These are phyloP conservation scores for Stomatorhinus ivindoensis DNA, from an alignment of 2,113 vertebrate genomes.

Conservation along the genomic window DNA sequence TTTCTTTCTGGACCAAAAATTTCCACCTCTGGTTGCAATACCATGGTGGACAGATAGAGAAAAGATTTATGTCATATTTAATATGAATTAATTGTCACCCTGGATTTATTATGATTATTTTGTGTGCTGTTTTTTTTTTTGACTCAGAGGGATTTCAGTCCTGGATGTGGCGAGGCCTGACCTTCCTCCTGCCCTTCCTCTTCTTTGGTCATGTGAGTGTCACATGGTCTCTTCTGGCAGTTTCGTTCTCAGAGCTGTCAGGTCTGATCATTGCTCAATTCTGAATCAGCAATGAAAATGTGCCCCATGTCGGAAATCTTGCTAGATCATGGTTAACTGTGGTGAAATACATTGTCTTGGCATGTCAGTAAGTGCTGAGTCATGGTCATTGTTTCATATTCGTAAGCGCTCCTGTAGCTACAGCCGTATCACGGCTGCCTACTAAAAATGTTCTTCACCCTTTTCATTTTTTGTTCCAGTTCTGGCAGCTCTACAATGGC, in stretches of 20 bases:
- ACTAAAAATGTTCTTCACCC: neutral
- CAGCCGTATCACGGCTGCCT: neutral
- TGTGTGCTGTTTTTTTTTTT: neutral
- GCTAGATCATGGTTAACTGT: neutral
- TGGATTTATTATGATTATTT: neutral
- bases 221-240: neutral
- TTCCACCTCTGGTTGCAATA: neutral
- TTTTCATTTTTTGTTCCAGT: constrained; percentile 53
- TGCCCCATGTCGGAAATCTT: neutral
- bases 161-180: constrained; percentile 97
- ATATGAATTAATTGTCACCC: neutral
- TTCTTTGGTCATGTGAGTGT: constrained; percentile 88
- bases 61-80: neutral
- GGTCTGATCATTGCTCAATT: neutral
- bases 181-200: constrained; percentile 88
- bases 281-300: neutral
- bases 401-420: neutral
- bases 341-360: neutral
- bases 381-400: neutral
- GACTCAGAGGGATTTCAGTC: constrained; percentile 93
- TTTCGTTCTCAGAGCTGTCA: neutral
- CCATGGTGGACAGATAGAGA: neutral
- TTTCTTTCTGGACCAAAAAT: neutral
- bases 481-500: constrained; percentile 90
- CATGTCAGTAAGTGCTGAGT: neutral